A percentile compares a stretch with the other conserved stretches of the same genome.
Evolutionary conservation across 2,888 invertebrate species (phyloP).

Genomic region (Xestia xanthographa): DNA sequence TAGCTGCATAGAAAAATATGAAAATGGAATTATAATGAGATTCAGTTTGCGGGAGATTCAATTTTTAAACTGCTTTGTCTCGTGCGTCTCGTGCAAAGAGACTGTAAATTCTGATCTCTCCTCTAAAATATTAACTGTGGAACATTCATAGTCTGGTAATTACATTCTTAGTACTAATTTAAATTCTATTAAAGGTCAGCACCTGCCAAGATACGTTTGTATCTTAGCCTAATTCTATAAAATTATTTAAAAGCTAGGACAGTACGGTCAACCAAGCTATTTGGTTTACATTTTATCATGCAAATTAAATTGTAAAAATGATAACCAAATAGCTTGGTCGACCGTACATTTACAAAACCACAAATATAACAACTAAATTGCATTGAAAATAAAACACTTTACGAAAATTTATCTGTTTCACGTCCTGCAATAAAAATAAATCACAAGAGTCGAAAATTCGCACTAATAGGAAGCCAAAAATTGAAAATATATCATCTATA

Average conservation of each 20-base stretch:
- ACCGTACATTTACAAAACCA: background rate
- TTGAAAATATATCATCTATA: slow-evolving; percentile 88
- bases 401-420: slow-evolving; percentile 55
- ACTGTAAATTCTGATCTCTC: background rate
- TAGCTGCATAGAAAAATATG: slow-evolving; percentile 59
- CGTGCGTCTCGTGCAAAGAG: background rate
- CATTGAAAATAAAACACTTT: slow-evolving; percentile 45
- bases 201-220: background rate
- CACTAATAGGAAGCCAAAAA: slow-evolving; percentile 84
- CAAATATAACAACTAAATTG: slow-evolving; percentile 10
- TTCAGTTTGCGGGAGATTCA: slow-evolving; percentile 33
- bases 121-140: background rate
- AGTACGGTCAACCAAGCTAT: no score
- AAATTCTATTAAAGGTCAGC: background rate
- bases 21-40: slow-evolving; percentile 61
- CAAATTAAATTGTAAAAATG: no score
- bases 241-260: background rate
- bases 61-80: slow-evolving; percentile 19
- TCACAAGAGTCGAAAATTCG: slow-evolving; percentile 80
- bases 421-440: slow-evolving; percentile 74
- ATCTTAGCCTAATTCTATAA: no score
- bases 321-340: no score
- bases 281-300: no score
- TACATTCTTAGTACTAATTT: background rate
- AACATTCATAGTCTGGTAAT: background rate